phyloP scores from a whole-genome alignment of 1,140 invertebrate genomes.

The Zophobas atratus region DNA sequence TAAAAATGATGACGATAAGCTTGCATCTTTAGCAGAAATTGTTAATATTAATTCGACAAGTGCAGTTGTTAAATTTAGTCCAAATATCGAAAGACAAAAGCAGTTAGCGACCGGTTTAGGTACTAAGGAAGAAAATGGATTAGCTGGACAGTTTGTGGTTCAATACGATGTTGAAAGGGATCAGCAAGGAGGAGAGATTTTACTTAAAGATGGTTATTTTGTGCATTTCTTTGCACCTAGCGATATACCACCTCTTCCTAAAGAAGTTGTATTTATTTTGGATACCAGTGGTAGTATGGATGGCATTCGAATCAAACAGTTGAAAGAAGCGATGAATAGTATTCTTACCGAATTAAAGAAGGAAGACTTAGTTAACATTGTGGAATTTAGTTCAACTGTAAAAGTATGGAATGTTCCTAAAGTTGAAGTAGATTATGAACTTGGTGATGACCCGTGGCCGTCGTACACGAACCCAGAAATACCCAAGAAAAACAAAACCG shows the following conservation, averaged over 20 bases:
- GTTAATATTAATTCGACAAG: conserved; percentile 48
- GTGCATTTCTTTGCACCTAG: conserved; percentile 81
- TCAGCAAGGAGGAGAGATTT: conserved; percentile 69
- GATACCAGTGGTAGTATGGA: conserved; percentile 81
- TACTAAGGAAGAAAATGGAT: conserved; percentile 67
- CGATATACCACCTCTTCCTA: conserved; percentile 73
- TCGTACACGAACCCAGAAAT: neutral
- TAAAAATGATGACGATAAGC: conserved; percentile 52
- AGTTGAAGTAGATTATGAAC: conserved; percentile 39
- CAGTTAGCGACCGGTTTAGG: conserved; percentile 59
- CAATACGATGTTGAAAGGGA: conserved; percentile 76
- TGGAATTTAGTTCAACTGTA: conserved; percentile 73
- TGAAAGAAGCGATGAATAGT: conserved; percentile 77
- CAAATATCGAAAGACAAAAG: conserved; percentile 70
- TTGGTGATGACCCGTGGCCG: conserved; percentile 27
- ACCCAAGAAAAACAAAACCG: conserved; percentile 6
- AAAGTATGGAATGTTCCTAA: conserved; percentile 58
- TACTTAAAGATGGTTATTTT: conserved; percentile 82
- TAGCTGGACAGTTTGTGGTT: conserved; percentile 76
- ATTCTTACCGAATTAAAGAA: conserved; percentile 75
- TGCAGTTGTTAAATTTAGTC: conserved; percentile 66
- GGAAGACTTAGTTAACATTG: conserved; percentile 78
- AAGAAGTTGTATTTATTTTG: conserved; percentile 80
- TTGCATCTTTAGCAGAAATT: conserved; percentile 58
- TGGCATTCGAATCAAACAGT: conserved; percentile 75